These are phyloP conservation scores for Cosmopolites sordidus DNA, from an alignment of 2,888 invertebrate species.

Conservation along the genomic window DNA sequence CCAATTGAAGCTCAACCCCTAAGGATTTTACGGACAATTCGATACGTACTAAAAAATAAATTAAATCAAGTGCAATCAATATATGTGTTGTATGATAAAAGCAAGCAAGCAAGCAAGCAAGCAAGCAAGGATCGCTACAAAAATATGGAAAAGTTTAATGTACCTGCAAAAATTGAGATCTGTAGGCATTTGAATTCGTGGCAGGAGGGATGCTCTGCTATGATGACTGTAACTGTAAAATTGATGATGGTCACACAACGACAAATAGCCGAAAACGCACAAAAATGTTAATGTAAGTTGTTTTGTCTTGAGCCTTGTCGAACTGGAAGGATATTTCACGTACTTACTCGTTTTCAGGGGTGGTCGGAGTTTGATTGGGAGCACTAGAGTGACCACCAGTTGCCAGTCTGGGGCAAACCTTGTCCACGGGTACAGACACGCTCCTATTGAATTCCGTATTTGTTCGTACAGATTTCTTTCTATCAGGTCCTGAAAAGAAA, in stretches of 20 bases:
- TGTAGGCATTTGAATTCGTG: slow-evolving; percentile 59
- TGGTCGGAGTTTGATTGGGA: slow-evolving; percentile 59
- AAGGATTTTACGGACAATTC: no score
- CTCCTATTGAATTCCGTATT: slow-evolving; percentile 79
- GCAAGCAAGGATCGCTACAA: slow-evolving; percentile 3
- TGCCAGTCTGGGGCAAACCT: slow-evolving; percentile 53
- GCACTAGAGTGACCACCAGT: slow-evolving; percentile 52
- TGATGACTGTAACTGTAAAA: slow-evolving; percentile 39
- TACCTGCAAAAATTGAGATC: slow-evolving; percentile 59
- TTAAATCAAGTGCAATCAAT: no score
- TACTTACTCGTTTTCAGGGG: slow-evolving; percentile 69
- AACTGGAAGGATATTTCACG: no score
- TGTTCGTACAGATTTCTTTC: slow-evolving; percentile 58
- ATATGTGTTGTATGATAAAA: no score
- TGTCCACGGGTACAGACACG: slow-evolving; percentile 82
- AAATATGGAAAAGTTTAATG: no score
- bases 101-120: no score
- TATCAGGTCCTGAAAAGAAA: no score
- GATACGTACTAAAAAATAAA: no score
- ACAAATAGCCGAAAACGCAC: no score
- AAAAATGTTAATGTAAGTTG: no score
- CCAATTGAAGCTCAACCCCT: no score
- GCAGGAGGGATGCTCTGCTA: slow-evolving; percentile 48
- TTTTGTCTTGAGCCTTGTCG: no score
- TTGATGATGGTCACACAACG: slow-evolving; percentile 10